Evolutionary conservation across 2,797 vertebrate species (phyloP), one percentile per base, ranked within the genome.

Genomic region (Sebastes flavidus): DNA sequence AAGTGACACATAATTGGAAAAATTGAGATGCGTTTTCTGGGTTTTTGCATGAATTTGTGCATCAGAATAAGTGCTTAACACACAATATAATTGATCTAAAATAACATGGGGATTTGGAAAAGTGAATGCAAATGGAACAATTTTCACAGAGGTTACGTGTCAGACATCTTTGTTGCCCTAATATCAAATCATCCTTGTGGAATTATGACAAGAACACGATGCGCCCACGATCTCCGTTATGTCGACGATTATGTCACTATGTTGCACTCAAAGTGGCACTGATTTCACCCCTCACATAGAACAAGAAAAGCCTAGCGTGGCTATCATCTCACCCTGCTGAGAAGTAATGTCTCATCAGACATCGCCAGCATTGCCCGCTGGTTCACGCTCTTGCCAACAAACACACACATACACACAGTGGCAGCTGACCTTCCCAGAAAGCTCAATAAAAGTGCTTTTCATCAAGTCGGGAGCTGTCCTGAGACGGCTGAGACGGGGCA

Each of bases 401-500:
- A 77, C 76, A 63, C 34, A 58, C 34, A 85, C 16, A 87, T 73
- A 85, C 81, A 91, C 88, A 91, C 75, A 78, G 81, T 84, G 87
- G 88, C 91, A 89, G 79, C 91, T 94, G 92, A 94, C 90, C 92
- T 94, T 93, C 93, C 87, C 61, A 81, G 89, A 90, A 92, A 91
- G 90, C 92, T 92, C 87, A 90, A 95, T 92, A 93, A 92, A 95
- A 94, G 92, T 92, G 90, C 89, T 95, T 96, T 94, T 93, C 92
- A 94, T 93, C 89, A 93, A 93, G 87, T 93, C 80, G 65, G 92
- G 87, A 91, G 91, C 91, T 90, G 91, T 92, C 92, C 90, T 88
- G 87, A 94, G 91, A 93, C 52, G 84, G 85, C 89, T 92, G 89
- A 91, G 88, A 91, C 83, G 81, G 81, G 77, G 89, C 81, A 95